Conservation (phyloP, 2,113 vertebrate species). For the Gopherus evgoodei region DNA sequence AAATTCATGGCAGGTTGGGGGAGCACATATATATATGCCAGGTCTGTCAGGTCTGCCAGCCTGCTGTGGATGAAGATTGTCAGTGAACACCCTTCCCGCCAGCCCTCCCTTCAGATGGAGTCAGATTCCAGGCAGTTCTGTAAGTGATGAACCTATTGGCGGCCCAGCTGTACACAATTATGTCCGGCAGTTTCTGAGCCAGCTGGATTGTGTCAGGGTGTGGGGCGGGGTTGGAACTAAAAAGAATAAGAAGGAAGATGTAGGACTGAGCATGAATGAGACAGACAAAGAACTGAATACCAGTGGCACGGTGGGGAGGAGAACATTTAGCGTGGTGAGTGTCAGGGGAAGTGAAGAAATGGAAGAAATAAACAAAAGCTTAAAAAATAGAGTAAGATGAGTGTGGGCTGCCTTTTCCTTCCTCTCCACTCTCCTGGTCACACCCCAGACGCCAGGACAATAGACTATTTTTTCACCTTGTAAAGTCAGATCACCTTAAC, state of each 20-base stretch:
- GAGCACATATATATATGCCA: not conserved
- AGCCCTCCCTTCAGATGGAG: not conserved
- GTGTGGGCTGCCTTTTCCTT: not conserved
- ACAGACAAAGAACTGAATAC: not conserved
- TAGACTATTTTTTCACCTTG: not conserved
- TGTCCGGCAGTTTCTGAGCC: not conserved
- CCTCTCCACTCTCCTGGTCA: not conserved
- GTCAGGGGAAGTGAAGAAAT: not conserved
- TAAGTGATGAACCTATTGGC: not conserved
- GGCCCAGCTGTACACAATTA: not conserved
- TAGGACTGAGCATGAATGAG: not conserved
- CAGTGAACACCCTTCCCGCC: not conserved
- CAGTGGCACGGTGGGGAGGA: rapidly evolving
- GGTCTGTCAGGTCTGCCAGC: not conserved
- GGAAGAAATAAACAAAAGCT: not conserved
- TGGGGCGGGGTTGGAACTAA: not conserved
- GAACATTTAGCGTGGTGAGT: not conserved
- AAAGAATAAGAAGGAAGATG: not conserved
- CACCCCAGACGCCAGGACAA: not conserved
- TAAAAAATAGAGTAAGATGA: not conserved
- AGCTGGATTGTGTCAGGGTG: not conserved
- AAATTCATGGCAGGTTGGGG: not conserved
- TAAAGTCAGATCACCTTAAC: not conserved
- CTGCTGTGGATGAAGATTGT: not conserved
- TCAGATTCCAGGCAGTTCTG: not conserved